Base-by-base conservation (phyloP, 2,888 invertebrate genomes). In the Trisateles emortualis region DNA sequence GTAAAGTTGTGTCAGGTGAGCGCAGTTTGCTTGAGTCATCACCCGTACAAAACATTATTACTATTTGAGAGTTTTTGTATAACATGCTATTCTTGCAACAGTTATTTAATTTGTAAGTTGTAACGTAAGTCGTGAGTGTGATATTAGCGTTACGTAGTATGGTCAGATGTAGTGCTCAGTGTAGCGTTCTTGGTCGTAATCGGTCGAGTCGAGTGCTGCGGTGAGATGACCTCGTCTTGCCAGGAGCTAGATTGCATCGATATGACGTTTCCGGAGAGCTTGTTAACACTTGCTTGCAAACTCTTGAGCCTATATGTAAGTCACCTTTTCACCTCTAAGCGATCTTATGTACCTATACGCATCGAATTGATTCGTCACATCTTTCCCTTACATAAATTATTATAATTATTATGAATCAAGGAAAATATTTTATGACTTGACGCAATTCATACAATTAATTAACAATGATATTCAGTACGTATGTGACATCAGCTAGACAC, bases 181-280 rank as follows among this genome's bases (percentile, higher is more conserved):
- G 62, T 53, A 68, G 60, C 51, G 48, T 49, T 19, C 19, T 26
- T 55, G 56, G 63, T 44, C 61, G 55, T 64, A 65, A 52, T 59
- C 55, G 50, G 52, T 53, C 43, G 64, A 59, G 50, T 59, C 45
- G 64, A 59, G 50, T 59, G 61, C 61, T 79, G 79, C 73, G 80
- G 82, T 77, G 74, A 65, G 68, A 59, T 72, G 78, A 70, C 85
- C 84, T 83, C 79, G 84, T 64, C 53, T 61, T 69, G 59, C 62
- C 57, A 70, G 65, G 66, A 72, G 59, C 62, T 59, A 70, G 68
- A 71, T 72, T 73, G 64, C 71, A 73, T 61, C 67, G 71, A 72
- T 72, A 81, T 83, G 80, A 72, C 74, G 74, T 68, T 80, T 77
- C 79, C 82, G 68, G 83, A 83, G 73, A 75, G 65, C 69, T 67